Percentiles rank a stretch among this genome's conserved stretches.
Evolutionary conservation across 2,113 vertebrate genomes (phyloP).

Genomic region (Amphiprion percula): DNA sequence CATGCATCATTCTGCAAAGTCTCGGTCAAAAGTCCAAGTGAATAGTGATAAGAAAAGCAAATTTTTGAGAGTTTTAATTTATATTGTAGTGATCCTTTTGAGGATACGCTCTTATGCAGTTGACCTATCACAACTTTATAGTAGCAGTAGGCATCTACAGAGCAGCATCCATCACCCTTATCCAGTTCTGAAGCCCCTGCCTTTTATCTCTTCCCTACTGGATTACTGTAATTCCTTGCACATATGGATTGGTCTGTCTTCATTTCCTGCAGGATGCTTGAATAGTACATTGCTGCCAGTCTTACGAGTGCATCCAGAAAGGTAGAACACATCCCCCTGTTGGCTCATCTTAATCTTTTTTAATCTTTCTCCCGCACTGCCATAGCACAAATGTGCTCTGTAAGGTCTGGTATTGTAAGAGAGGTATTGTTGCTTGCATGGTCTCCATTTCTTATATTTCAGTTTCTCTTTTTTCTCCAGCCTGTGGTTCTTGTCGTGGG

Average conservation of each 20-base stretch:
- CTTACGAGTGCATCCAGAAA: constrained; percentile 24
- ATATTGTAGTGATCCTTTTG: neutral
- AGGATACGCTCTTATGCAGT: constrained; percentile 4
- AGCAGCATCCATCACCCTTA: neutral
- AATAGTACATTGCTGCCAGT: constrained; percentile 23
- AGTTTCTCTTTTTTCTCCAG: neutral
- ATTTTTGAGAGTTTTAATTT: constrained; percentile 2
- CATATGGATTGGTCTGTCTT: constrained; percentile 26
- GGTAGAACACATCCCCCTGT: constrained; percentile 10
- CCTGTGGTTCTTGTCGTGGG: neutral
- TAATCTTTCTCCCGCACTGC: constrained; percentile 8
- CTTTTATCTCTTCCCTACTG: neutral
- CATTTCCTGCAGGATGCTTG: constrained; percentile 3
- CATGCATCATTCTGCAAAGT: neutral
- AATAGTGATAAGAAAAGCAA: neutral
- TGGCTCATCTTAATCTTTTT: constrained; percentile 24
- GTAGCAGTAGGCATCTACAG: neutral
- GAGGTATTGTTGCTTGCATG: neutral
- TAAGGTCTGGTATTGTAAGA: neutral
- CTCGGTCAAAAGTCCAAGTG: constrained; percentile 19
- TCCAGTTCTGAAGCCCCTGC: neutral
- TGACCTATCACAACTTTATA: neutral
- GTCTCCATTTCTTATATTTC: neutral
- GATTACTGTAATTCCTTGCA: constrained; percentile 28
- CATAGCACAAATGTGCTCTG: constrained; percentile 12